Conservation (phyloP, 2,113 vertebrate genomes). For the Dicaeum eximium region DNA sequence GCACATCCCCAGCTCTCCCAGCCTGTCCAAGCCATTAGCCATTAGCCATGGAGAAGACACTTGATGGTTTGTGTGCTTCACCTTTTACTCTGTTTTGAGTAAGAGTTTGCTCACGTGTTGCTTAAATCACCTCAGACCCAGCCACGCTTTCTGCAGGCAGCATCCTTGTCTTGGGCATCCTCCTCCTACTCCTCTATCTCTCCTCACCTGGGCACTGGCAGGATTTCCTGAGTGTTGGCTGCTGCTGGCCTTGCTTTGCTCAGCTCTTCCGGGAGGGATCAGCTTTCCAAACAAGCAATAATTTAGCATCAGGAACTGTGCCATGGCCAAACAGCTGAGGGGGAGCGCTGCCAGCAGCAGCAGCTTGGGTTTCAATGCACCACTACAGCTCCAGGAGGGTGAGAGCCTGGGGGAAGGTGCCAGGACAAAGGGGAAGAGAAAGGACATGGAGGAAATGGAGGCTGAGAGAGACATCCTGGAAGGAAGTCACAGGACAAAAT, state of each 20-base stretch:
- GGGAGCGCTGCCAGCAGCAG: constrained; percentile 7
- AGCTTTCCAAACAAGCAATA: background rate
- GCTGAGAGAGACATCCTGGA: constrained; percentile 19
- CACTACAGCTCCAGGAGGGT: background rate
- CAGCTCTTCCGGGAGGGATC: background rate
- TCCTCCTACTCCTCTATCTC: background rate
- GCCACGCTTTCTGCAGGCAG: background rate
- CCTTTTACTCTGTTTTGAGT: background rate
- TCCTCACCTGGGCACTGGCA: background rate
- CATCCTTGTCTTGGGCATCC: background rate
- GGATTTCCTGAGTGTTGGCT: background rate
- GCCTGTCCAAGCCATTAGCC: background rate
- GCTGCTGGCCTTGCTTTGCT: background rate
- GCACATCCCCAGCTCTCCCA: background rate
- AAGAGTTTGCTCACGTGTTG: background rate
- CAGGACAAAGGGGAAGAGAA: constrained; percentile 11
- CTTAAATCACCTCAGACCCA: background rate
- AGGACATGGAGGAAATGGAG: constrained; percentile 23
- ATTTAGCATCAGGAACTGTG: background rate
- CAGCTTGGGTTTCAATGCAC: constrained; percentile 15
- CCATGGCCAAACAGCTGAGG: constrained; percentile 15
- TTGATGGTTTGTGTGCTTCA: background rate
- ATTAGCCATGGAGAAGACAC: background rate
- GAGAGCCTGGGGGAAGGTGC: constrained; percentile 10
- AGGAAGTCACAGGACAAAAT: constrained; percentile 5